phyloP scores from a whole-genome alignment of 2,888 invertebrate genomes.

The Alviniconcha strummeri region DNA sequence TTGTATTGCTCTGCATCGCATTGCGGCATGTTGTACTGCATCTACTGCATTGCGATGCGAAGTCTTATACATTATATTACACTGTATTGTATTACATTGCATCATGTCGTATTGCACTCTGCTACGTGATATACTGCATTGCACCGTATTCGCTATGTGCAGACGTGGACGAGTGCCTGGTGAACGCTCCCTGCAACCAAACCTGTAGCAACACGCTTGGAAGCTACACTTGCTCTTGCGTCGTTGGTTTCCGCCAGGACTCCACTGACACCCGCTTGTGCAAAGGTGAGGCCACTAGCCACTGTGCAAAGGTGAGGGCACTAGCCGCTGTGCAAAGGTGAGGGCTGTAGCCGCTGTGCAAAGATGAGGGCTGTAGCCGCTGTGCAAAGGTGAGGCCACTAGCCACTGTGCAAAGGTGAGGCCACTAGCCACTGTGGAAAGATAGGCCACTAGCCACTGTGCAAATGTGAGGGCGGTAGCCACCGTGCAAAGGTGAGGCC shows the following conservation, averaged over 20 bases:
- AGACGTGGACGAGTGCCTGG: constrained; percentile 44
- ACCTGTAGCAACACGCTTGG: constrained; percentile 41
- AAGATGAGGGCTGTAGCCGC: no score
- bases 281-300: background rate
- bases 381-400: constrained; percentile 6
- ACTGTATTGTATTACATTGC: background rate
- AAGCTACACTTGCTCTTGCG: constrained; percentile 37
- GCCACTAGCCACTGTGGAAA: no score
- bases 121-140: background rate
- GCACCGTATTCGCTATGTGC: background rate
- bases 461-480: no score
- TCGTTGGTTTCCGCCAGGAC: constrained; percentile 20
- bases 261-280: background rate
- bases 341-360: no score
- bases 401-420: background rate
- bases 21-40: background rate
- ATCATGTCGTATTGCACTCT: background rate
- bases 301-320: no score
- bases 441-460: no score
- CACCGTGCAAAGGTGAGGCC: constrained; percentile 7
- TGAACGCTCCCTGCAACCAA: constrained; percentile 31
- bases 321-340: no score
- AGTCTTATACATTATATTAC: background rate
- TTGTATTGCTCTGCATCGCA: background rate
- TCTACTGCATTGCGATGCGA: no score